Percentiles rank a stretch among this genome's conserved stretches.
Evolutionary conservation across 2,888 invertebrate species (phyloP).

Genomic region (Volucella inflata): DNA sequence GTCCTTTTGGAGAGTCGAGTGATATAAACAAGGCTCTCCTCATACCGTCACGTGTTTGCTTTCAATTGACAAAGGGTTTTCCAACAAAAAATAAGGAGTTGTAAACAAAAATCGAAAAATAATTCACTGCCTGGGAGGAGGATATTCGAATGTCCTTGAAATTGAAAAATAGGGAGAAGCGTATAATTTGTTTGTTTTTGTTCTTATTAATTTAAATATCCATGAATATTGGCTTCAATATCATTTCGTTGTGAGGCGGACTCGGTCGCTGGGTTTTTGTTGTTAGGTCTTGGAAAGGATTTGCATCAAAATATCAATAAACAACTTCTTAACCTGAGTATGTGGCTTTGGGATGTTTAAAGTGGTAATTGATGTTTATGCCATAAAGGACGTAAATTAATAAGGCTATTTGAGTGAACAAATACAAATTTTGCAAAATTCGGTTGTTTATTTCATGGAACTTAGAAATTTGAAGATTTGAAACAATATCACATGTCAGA

Average conservation of each 20-base stretch:
- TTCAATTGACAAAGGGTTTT: conserved; percentile 23
- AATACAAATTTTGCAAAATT: too few relatives aligned
- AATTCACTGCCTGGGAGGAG: conserved; percentile 36
- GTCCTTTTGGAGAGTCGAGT: background rate
- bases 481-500: too few relatives aligned
- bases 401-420: too few relatives aligned
- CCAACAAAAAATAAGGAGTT: background rate
- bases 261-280: background rate
- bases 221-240: background rate
- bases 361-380: background rate
- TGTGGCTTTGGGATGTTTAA: conserved; percentile 10
- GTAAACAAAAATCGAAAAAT: conserved; percentile 7
- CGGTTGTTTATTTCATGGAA: too few relatives aligned
- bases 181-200: conserved; percentile 17
- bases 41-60: conserved; percentile 60
- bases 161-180: background rate
- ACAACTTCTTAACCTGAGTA: conserved; percentile 7
- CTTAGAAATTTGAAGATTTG: too few relatives aligned
- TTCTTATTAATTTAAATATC: conserved; percentile 37
- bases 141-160: conserved; percentile 36
- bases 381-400: too few relatives aligned
- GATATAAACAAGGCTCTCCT: conserved; percentile 49
- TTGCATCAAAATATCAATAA: conserved; percentile 11
- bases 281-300: conserved; percentile 13
- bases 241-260: too few relatives aligned